These are phyloP conservation scores for Pachypeltis micranthus DNA, from an alignment of 1,140 invertebrate genomes.

Conservation along the genomic window DNA sequence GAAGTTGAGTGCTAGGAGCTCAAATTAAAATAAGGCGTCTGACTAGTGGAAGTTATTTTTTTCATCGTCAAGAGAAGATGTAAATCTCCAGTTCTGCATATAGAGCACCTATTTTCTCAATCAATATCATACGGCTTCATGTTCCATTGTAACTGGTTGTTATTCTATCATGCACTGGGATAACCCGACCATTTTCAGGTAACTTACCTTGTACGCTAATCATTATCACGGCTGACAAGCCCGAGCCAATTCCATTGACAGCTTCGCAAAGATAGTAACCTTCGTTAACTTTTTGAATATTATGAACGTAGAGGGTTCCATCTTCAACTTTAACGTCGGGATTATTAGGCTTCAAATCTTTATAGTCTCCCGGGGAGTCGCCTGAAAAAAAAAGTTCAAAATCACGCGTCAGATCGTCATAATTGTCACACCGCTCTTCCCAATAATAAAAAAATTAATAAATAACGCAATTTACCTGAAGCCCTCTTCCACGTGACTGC, in stretches of 20 bases:
- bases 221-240: conserved; percentile 80
- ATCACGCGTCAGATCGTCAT: too few relatives aligned
- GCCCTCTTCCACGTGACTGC: conserved; percentile 90
- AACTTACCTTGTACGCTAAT: conserved; percentile 81
- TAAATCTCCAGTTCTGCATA: conserved; percentile 9
- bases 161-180: conserved; percentile 5
- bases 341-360: conserved; percentile 78
- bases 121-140: too few relatives aligned
- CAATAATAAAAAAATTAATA: too few relatives aligned
- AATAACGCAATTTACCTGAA: conserved; percentile 50
- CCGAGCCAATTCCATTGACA: conserved; percentile 88
- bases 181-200: conserved; percentile 8
- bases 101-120: conserved; percentile 17
- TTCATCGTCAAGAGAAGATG: neutral
- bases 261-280: conserved; percentile 93
- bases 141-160: too few relatives aligned
- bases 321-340: conserved; percentile 82
- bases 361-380: conserved; percentile 80
- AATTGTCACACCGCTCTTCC: too few relatives aligned
- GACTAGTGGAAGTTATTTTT: too few relatives aligned
- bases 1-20: too few relatives aligned
- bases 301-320: conserved; percentile 73
- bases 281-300: conserved; percentile 84
- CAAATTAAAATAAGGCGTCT: too few relatives aligned
- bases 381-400: too few relatives aligned